Evolutionary conservation across 1,140 invertebrate species (phyloP).

Genomic region (Bathynomus jamesi): DNA sequence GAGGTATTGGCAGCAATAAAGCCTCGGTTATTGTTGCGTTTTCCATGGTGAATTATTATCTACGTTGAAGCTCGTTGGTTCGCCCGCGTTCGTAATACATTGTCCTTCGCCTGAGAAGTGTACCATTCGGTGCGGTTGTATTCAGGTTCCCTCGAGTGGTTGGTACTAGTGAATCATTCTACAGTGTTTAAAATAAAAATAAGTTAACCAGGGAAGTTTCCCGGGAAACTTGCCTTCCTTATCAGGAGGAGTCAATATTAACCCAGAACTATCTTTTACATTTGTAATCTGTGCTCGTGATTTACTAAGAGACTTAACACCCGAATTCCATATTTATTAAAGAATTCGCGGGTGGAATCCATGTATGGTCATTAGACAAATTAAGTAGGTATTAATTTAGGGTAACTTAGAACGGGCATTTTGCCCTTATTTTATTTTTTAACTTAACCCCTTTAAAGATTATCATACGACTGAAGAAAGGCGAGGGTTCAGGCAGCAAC

Average conservation of each 20-base stretch:
- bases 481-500: neutral
- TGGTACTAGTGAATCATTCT: neutral
- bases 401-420: neutral
- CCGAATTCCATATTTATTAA: neutral
- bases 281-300: neutral
- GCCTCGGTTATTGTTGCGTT: slow-evolving; percentile 10
- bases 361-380: neutral
- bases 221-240: neutral
- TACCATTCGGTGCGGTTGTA: neutral
- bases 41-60: neutral
- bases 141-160: neutral
- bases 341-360: neutral
- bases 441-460: neutral
- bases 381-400: neutral
- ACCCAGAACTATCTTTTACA: neutral
- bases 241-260: neutral
- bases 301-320: neutral
- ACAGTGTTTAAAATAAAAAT: neutral
- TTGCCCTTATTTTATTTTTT: neutral
- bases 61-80: neutral
- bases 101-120: too few relatives aligned
- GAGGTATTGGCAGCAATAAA: neutral
- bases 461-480: neutral
- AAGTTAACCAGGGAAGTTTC: neutral
- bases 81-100: neutral